Evolutionary conservation across 1,140 invertebrate species (phyloP).

Genomic region (Aphelenchoides fujianensis): DNA sequence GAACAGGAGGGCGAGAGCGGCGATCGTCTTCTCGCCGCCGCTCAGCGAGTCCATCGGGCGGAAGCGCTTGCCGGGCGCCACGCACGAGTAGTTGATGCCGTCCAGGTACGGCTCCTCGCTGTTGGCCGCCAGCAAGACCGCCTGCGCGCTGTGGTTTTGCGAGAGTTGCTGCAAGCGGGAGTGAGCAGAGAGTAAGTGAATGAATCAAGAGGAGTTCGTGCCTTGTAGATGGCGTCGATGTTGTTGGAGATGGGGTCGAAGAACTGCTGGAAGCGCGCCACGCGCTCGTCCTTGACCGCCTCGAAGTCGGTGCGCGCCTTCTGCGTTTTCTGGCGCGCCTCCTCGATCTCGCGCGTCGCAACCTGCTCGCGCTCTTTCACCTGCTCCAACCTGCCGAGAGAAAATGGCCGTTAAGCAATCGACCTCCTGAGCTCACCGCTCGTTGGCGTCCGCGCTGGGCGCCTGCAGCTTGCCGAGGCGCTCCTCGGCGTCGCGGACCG

Average conservation of each 20-base stretch:
- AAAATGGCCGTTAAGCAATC: constrained; percentile 32
- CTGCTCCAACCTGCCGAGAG: constrained; percentile 86
- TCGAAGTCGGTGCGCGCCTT: constrained; percentile 91
- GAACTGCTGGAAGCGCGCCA: constrained; percentile 88
- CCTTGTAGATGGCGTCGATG: constrained; percentile 98
- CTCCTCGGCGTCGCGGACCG: constrained; percentile 78
- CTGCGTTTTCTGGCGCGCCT: constrained; percentile 83
- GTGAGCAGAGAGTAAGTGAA: not conserved
- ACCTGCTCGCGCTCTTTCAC: constrained; percentile 89
- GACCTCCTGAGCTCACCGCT: constrained; percentile 63
- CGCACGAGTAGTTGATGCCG: constrained; percentile 96
- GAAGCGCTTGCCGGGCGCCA: constrained; percentile 94
- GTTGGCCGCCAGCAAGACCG: constrained; percentile 93
- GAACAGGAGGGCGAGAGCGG: constrained; percentile 92
- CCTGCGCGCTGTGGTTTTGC: constrained; percentile 94
- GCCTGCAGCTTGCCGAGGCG: constrained; percentile 91
- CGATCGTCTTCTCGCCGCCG: constrained; percentile 97
- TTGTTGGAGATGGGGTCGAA: constrained; percentile 94
- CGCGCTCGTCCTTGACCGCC: constrained; percentile 86
- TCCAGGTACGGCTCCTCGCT: constrained; percentile 97
- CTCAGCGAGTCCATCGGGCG: constrained; percentile 94
- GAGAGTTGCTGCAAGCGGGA: constrained; percentile 72
- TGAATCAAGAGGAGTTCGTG: constrained; percentile 57
- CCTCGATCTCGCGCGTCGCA: constrained; percentile 94
- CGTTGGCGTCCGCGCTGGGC: constrained; percentile 84